A percentile compares a stretch with the other conserved stretches of the same genome.
Conservation (phyloP, 1,140 invertebrate species). For the Drosophila arizonae region DNA sequence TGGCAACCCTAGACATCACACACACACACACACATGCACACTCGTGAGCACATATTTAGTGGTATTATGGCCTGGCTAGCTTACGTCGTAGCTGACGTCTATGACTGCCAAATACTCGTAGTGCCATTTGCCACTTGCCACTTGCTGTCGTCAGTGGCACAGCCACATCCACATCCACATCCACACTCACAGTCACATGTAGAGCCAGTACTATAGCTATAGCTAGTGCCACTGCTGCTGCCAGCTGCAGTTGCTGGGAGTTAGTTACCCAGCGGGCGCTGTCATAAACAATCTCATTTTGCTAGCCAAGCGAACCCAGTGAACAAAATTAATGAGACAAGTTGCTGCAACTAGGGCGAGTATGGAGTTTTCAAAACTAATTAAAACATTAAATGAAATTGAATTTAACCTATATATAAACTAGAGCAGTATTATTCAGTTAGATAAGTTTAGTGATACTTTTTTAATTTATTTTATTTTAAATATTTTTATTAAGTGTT, state of each 20-base stretch:
- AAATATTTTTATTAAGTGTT: no score
- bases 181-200: neutral
- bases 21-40: constrained; percentile 8
- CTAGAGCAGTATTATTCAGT: no score
- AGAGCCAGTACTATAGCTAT: no score
- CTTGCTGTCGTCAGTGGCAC: constrained; percentile 52
- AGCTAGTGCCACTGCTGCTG: constrained; percentile 14
- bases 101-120: constrained; percentile 64
- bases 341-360: no score
- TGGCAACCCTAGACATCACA: constrained; percentile 48
- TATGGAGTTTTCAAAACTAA: no score
- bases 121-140: constrained; percentile 52
- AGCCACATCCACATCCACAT: constrained; percentile 25
- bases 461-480: no score
- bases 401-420: no score
- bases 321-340: constrained; percentile 6
- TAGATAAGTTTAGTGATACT: no score
- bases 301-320: constrained; percentile 17
- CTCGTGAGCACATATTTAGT: constrained; percentile 44
- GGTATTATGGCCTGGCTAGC: constrained; percentile 62
- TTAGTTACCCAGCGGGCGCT: constrained; percentile 35
- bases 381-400: no score
- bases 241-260: constrained; percentile 30
- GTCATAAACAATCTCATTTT: constrained; percentile 49
- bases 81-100: constrained; percentile 53